Conservation (phyloP, 23 tunicate species). For the Styela plicata region DNA sequence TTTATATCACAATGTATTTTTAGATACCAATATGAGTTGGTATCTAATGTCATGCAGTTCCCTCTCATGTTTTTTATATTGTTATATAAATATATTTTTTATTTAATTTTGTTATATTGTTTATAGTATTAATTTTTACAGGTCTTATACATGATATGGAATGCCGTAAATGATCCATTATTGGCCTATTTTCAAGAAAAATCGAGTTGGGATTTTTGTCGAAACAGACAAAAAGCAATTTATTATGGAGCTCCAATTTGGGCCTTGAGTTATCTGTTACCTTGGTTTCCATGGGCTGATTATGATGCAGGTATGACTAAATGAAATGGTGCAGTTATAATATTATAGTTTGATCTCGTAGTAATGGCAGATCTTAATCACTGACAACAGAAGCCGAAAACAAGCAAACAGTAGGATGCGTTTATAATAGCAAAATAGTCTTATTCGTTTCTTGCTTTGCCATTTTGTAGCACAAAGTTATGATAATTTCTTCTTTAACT, state of each 20-base stretch:
- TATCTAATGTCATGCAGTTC: too few relatives aligned
- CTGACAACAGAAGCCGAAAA: too few relatives aligned
- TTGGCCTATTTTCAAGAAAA: constrained; percentile 91
- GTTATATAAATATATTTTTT: too few relatives aligned
- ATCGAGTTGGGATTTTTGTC: constrained; percentile 64
- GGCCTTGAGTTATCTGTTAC: constrained; percentile 72
- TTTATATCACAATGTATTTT: background rate
- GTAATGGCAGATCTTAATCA: too few relatives aligned
- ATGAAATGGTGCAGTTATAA: too few relatives aligned
- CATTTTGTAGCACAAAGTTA: too few relatives aligned
- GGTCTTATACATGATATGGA: constrained; percentile 91
- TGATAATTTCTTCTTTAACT: too few relatives aligned
- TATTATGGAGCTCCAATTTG: constrained; percentile 89
- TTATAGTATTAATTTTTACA: constrained; percentile 11
- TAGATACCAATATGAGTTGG: background rate
- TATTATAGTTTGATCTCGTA: too few relatives aligned
- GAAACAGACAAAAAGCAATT: constrained; percentile 73
- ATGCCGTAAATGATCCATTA: constrained; percentile 87
- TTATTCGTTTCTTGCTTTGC: too few relatives aligned
- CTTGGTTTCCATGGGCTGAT: constrained; percentile 89
- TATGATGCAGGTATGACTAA: constrained; percentile 32
- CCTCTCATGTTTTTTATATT: too few relatives aligned
- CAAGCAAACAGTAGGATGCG: too few relatives aligned
- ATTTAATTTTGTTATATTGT: background rate
- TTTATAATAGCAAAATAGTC: too few relatives aligned